Conservation (phyloP, 2,797 vertebrate species). For the Aselliscus stoliczkanus region DNA sequence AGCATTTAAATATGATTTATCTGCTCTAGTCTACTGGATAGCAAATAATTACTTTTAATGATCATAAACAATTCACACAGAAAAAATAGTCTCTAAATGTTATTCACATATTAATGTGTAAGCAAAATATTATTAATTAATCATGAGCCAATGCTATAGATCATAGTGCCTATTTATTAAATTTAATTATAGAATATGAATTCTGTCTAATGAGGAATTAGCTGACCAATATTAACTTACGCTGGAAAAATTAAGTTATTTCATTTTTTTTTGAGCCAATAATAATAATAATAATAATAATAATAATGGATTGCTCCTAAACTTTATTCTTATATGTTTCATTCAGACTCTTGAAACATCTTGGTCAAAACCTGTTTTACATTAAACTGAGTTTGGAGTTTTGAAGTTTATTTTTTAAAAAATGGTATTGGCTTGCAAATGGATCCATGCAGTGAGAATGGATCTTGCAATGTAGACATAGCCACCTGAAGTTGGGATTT, state of each 20-base stretch:
- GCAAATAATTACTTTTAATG: conserved; percentile 39
- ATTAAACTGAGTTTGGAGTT: not conserved
- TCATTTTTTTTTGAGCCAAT: not conserved
- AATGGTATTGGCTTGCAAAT: not conserved
- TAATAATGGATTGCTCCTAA: not conserved
- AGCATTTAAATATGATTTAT: not conserved
- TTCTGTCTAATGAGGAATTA: conserved; percentile 10
- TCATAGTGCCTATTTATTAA: conserved; percentile 29
- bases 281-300: too few species aligned
- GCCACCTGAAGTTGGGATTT: not conserved
- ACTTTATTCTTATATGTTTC: not conserved
- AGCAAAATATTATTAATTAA: conserved; percentile 14
- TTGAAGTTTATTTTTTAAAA: conserved; percentile 1
- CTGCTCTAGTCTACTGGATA: not conserved
- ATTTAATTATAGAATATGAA: conserved; percentile 38
- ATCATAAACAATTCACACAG: not conserved
- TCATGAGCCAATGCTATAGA: not conserved
- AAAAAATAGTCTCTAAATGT: conserved; percentile 24
- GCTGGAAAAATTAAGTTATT: not conserved
- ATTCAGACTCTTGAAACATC: not conserved
- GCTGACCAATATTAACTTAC: conserved; percentile 12
- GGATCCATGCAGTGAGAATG: not conserved
- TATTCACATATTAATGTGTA: not conserved
- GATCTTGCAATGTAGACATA: not conserved
- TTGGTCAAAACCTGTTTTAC: not conserved